Evolutionary conservation across 2,797 vertebrate genomes (phyloP).

Genomic region (Pseudochromis fuscus): DNA sequence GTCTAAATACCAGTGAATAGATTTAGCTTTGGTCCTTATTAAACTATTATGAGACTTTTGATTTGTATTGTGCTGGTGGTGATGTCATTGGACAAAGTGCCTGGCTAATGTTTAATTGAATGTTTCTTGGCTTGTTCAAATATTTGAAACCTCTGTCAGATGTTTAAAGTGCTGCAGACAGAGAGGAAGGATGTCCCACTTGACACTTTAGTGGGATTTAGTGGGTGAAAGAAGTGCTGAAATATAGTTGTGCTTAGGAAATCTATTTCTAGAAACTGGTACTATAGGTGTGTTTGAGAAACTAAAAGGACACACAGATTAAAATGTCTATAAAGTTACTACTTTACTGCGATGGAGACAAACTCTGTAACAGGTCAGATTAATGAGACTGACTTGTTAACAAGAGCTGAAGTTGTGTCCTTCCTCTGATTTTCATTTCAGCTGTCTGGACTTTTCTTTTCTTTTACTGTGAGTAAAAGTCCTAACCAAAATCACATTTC

Average conservation of each 20-base stretch:
- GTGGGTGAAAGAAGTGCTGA: slow-evolving; percentile 17
- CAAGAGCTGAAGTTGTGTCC: no score
- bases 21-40: background rate
- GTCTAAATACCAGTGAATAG: background rate
- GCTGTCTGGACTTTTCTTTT: no score
- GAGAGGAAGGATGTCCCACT: slow-evolving; percentile 54
- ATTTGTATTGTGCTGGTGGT: slow-evolving; percentile 7
- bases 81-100: slow-evolving; percentile 21
- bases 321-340: no score
- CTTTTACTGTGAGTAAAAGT: no score
- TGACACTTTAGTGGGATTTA: slow-evolving; percentile 39
- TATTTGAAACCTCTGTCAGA: slow-evolving; percentile 55
- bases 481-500: no score
- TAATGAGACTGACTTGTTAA: no score
- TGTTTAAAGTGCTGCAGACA: slow-evolving; percentile 53
- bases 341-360: no score
- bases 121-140: slow-evolving; percentile 60
- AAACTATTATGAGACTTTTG: background rate
- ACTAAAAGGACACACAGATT: slow-evolving; percentile 2
- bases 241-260: slow-evolving; percentile 21
- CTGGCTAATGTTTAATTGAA: slow-evolving; percentile 61
- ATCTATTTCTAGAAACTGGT: slow-evolving; percentile 22
- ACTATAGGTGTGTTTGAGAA: slow-evolving; percentile 2
- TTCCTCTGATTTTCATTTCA: no score
- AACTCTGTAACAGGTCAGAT: no score